A percentile compares a stretch with the other conserved stretches of the same genome.
Conservation (phyloP, 1,140 invertebrate species). For the Drosophila bocki region DNA sequence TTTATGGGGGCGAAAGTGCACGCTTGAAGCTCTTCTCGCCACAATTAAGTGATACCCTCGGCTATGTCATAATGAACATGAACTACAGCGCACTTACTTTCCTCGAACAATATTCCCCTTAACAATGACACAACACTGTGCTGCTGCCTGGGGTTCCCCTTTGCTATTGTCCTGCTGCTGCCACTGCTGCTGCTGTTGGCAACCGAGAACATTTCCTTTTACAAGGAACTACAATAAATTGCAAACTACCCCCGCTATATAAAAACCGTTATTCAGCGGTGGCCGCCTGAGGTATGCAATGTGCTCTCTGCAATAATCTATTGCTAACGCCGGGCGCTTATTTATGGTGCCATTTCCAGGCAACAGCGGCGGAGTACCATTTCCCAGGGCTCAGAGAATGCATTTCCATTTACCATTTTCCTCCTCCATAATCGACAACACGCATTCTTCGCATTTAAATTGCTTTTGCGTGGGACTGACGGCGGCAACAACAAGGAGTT, state of each 20-base stretch:
- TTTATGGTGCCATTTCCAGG: constrained; percentile 72
- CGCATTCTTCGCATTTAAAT: constrained; percentile 77
- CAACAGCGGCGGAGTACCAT: constrained; percentile 40
- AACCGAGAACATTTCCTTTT: constrained; percentile 60
- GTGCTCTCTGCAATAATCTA: constrained; percentile 74
- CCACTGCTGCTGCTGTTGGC: constrained; percentile 22
- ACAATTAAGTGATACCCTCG: constrained; percentile 45
- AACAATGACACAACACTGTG: constrained; percentile 48
- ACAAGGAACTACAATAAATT: constrained; percentile 71
- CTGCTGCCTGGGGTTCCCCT: constrained; percentile 38
- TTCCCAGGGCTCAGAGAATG: constrained; percentile 51
- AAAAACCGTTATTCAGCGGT: constrained; percentile 17
- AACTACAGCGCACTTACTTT: constrained; percentile 43
- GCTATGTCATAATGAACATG: constrained; percentile 46
- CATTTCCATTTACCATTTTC: constrained; percentile 31
- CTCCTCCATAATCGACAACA: constrained; percentile 53
- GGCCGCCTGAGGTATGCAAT: constrained; percentile 66
- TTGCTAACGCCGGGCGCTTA: constrained; percentile 66
- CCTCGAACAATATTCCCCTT: constrained; percentile 33
- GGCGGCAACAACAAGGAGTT: constrained; percentile 24
- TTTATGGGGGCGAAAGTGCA: constrained; percentile 21
- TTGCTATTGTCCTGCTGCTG: constrained; percentile 33
- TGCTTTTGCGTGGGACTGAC: constrained; percentile 76
- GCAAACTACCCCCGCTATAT: constrained; percentile 21
- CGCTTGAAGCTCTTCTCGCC: constrained; percentile 12